Percentiles rank a stretch among this genome's conserved stretches.
Conservation (phyloP, 2,113 vertebrate species). For the Amphilophus citrinellus region DNA sequence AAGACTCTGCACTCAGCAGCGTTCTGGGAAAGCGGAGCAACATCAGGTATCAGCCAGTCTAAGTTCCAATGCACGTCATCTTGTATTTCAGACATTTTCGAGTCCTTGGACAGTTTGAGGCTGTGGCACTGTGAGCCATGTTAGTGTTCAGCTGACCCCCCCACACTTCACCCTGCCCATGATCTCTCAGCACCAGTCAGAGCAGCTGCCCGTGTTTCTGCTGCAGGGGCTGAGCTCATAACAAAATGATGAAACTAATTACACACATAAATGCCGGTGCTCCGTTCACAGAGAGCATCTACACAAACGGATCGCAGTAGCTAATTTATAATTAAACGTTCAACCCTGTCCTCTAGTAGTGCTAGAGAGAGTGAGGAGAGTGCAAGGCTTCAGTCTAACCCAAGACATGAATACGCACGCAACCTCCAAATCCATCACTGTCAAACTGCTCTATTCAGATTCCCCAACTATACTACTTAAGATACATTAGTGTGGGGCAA, state of each 20-base stretch:
- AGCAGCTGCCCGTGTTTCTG: slow-evolving; percentile 41
- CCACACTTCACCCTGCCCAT: slow-evolving; percentile 24
- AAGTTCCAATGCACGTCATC: slow-evolving; percentile 30
- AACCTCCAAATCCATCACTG: background rate
- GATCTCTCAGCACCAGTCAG: slow-evolving; percentile 35
- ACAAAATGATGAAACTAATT: slow-evolving; percentile 58
- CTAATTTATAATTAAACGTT: slow-evolving; percentile 59
- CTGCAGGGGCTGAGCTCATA: slow-evolving; percentile 40
- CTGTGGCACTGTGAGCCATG: slow-evolving; percentile 43
- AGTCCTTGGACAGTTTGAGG: slow-evolving; percentile 41
- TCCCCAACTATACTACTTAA: background rate
- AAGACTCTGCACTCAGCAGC: slow-evolving; percentile 18
- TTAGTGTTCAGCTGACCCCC: slow-evolving; percentile 59
- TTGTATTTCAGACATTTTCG: slow-evolving; percentile 44
- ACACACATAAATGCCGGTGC: slow-evolving; percentile 46
- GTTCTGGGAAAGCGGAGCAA: background rate
- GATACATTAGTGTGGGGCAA: background rate
- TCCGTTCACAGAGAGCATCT: slow-evolving; percentile 27
- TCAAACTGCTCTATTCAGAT: background rate
- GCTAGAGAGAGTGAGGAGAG: background rate
- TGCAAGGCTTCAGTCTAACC: slow-evolving; percentile 20
- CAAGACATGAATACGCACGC: slow-evolving; percentile 8
- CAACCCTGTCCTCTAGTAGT: slow-evolving; percentile 21
- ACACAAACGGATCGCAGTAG: slow-evolving; percentile 23
- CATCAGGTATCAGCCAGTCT: slow-evolving; percentile 12